Conservation (phyloP, 2,113 vertebrate genomes). For the Embiotoca jacksoni region DNA sequence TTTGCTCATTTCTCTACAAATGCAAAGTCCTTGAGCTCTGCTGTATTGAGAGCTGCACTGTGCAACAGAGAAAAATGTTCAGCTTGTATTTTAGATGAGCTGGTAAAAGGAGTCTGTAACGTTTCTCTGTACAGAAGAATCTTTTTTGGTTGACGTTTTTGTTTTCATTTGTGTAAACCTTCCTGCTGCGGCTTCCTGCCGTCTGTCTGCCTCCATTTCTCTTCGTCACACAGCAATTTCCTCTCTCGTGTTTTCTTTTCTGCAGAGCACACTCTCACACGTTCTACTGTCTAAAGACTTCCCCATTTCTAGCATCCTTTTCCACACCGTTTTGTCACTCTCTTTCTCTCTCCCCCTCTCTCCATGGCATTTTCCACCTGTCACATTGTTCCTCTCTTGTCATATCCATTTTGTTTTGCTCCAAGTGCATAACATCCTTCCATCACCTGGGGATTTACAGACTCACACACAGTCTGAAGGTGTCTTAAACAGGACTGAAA, state of each 20-base stretch:
- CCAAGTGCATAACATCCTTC: slow-evolving; percentile 18
- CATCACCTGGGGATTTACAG: slow-evolving; percentile 21
- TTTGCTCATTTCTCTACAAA: too few relatives aligned
- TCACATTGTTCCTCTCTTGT: slow-evolving; percentile 40
- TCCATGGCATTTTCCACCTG: slow-evolving; percentile 43
- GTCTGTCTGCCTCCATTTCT: neutral
- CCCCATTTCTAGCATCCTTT: slow-evolving; percentile 14
- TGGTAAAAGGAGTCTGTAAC: neutral
- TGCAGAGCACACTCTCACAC: neutral
- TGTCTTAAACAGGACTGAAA: neutral
- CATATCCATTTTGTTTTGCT: slow-evolving; percentile 39
- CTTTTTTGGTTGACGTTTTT: neutral
- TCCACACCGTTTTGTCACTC: slow-evolving; percentile 26
- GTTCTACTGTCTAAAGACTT: neutral
- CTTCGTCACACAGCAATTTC: slow-evolving; percentile 23
- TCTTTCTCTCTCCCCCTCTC: slow-evolving; percentile 12
- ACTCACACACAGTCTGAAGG: neutral
- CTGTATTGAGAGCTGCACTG: neutral
- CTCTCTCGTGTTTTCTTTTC: neutral
- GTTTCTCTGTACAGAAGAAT: neutral
- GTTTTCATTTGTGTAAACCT: neutral
- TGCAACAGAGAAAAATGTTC: neutral
- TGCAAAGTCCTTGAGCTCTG: neutral
- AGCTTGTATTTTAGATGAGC: neutral
- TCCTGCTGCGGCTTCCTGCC: slow-evolving; percentile 19